Base-by-base conservation (phyloP, 35 echinoderm and acorn worm species). In the Hemicentrotus pulcherrimus region DNA sequence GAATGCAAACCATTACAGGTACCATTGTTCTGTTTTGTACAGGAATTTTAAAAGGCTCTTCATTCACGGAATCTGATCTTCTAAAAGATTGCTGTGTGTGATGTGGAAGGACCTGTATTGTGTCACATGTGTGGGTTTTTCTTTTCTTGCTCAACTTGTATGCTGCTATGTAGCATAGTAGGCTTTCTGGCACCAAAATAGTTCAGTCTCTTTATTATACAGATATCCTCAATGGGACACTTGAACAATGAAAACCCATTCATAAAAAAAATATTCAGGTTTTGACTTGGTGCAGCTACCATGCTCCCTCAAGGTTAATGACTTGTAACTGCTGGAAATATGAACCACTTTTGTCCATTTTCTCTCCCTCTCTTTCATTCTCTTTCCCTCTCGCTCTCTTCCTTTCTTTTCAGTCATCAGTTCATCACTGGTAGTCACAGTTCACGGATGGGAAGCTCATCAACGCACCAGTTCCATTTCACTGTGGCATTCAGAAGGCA, bases 291-390 rank as follows among this genome's bases (percentile, higher is more conserved):
- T 90, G 11, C 16, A 8, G 65, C 65, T 78, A 90, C 32, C 88
- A 90, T 31, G 5, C 3, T 47, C 24, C 24, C 88, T 90, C 88
- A 90, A 90, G 88, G 88, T 90, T 90, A 90, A 90, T 90, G 88
- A 90, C 88, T 90, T 90, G 88, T 90, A 90, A 90, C 88, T 90
- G 46, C 88, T 90, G 32, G 88, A 90, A 90, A 90, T 90, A 90
- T 47, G 32, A 90, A 47, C 12, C 88, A 45, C 33, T 47, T 28
- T 47, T 9, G 2, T 30, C 13, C 88, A 32, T 30, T 45, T 30
- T 45, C 88, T 78, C 22, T 78, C 7, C 9, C 65, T n/a, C 61
- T 70, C 61, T 70, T 6, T 70, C 28, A 4, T 28, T 78, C 22
- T 78, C 65, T 78, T 3, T 78, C 65, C 6, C 22, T 78, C 18